phyloP scores from a whole-genome alignment of 2,797 vertebrate genomes.

The Champsocephalus esox region DNA sequence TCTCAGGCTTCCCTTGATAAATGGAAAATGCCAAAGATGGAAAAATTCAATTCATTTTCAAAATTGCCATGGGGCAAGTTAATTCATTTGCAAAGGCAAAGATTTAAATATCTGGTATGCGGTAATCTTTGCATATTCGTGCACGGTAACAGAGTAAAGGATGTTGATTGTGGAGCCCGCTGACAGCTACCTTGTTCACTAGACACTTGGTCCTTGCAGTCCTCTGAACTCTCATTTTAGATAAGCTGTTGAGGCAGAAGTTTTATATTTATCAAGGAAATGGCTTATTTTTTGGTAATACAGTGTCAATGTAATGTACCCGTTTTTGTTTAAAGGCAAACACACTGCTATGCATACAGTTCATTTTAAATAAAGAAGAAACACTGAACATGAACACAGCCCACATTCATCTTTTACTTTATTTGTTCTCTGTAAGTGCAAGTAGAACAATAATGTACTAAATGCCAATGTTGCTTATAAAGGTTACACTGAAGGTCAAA shows the following conservation, averaged over 20 bases:
- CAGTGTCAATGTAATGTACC: neutral
- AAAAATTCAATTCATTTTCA: slow-evolving; percentile 45
- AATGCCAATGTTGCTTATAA: neutral
- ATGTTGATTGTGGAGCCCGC: slow-evolving; percentile 48
- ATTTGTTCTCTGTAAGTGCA: neutral
- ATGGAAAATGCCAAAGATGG: slow-evolving; percentile 52
- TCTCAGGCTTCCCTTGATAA: slow-evolving; percentile 29
- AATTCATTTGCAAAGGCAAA: slow-evolving; percentile 39
- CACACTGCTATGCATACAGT: neutral
- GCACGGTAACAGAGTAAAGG: slow-evolving; percentile 16
- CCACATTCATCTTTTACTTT: slow-evolving; percentile 5
- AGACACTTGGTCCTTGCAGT: slow-evolving; percentile 53
- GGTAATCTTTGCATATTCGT: slow-evolving; percentile 32
- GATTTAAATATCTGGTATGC: slow-evolving; percentile 39
- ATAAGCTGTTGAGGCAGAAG: neutral
- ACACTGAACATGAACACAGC: neutral
- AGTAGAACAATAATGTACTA: neutral
- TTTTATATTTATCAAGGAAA: slow-evolving; percentile 44
- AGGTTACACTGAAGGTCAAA: neutral
- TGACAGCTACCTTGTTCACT: slow-evolving; percentile 42
- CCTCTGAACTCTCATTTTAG: slow-evolving; percentile 32
- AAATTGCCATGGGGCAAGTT: slow-evolving; percentile 10
- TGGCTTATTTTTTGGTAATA: slow-evolving; percentile 3
- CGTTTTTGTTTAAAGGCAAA: neutral
- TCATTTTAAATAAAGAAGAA: neutral